phyloP scores from a whole-genome alignment of 2,888 invertebrate genomes.

The Spialia ferax region DNA sequence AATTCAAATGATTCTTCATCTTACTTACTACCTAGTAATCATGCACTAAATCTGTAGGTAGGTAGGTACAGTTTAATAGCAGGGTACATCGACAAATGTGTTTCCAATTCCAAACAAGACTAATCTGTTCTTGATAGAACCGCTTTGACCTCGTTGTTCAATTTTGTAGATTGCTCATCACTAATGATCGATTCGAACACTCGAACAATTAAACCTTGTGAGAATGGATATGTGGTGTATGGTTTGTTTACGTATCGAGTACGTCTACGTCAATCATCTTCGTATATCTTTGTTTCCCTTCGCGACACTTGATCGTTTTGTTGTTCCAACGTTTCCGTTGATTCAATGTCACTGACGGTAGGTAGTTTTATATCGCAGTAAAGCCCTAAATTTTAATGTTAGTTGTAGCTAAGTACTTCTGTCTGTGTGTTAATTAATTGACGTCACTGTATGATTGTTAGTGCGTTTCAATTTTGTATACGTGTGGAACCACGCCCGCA shows the following conservation, averaged over 20 bases:
- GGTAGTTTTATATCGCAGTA: no score
- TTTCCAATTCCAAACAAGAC: background rate
- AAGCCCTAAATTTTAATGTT: no score
- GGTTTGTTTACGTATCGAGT: slow-evolving; percentile 10
- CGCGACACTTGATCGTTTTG: slow-evolving; percentile 24
- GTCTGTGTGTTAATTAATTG: no score
- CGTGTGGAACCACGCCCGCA: background rate
- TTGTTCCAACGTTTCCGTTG: slow-evolving; percentile 28
- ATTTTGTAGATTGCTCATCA: slow-evolving; percentile 6
- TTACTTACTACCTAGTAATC: no score
- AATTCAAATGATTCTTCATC: background rate
- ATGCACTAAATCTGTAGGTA: background rate
- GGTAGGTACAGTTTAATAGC: slow-evolving; percentile 2
- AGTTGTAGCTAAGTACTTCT: no score
- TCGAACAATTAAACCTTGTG: slow-evolving; percentile 5
- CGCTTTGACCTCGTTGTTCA: slow-evolving; percentile 5
- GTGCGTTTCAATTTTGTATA: background rate
- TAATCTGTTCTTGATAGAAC: slow-evolving; percentile 3
- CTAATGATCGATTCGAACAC: background rate
- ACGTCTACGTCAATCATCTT: slow-evolving; percentile 18
- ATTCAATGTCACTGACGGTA: slow-evolving; percentile 16
- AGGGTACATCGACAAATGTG: background rate
- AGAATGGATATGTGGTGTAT: background rate
- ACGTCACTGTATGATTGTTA: no score
- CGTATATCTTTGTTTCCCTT: slow-evolving; percentile 25